Percentiles rank a stretch among this genome's conserved stretches.
Conservation (phyloP, 2,113 vertebrate genomes). For the Trematocara zebra region DNA sequence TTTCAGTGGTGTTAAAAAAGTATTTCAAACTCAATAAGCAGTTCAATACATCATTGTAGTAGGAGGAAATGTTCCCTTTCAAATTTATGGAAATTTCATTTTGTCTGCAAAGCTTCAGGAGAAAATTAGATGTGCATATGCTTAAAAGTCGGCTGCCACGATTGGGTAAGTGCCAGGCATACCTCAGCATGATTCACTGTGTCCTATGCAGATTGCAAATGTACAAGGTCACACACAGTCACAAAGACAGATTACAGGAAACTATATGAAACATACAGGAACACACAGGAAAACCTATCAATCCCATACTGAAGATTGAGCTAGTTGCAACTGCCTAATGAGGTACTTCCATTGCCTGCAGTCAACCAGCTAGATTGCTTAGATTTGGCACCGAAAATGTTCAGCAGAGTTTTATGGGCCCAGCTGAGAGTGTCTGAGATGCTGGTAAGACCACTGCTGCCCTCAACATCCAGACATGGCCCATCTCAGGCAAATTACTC, state of each 20-base stretch:
- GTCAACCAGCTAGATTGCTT: background rate
- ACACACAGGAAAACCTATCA: background rate
- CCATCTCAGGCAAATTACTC: accelerated
- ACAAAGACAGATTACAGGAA: conserved; percentile 11
- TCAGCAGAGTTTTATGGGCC: background rate
- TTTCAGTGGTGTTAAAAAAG: conserved; percentile 27
- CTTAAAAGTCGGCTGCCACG: conserved; percentile 9
- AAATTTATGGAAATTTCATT: conserved; percentile 71
- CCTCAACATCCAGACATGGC: background rate
- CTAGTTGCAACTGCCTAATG: background rate
- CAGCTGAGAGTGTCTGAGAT: background rate
- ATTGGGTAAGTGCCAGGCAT: conserved; percentile 15
- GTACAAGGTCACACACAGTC: conserved; percentile 3
- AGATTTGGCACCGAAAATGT: background rate
- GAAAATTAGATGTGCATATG: conserved; percentile 55
- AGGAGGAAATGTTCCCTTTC: conserved; percentile 45
- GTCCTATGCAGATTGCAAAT: conserved; percentile 3
- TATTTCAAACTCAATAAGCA: conserved; percentile 56
- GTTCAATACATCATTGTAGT: conserved; percentile 62
- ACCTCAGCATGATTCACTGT: conserved; percentile 16
- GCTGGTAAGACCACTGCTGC: background rate
- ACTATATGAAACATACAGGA: background rate
- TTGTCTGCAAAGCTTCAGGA: conserved; percentile 28
- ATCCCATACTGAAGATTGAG: background rate
- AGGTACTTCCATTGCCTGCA: accelerated